A percentile compares a stretch with the other conserved stretches of the same genome.
Evolutionary conservation across 2,113 vertebrate species (phyloP).

Genomic region (Aythya baeri): DNA sequence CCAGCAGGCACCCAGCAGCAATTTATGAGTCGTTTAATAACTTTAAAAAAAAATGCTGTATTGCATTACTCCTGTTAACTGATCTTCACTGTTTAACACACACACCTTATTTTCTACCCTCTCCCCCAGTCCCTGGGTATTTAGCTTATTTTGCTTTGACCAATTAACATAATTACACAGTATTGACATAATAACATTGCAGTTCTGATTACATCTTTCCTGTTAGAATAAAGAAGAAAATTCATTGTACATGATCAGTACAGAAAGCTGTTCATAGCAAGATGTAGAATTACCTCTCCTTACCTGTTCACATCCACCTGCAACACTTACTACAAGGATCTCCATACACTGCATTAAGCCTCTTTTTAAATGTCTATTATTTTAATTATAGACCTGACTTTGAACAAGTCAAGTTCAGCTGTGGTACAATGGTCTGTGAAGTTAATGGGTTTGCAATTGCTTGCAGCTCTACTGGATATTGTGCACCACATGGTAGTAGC

Average conservation of each 20-base stretch:
- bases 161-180: not conserved
- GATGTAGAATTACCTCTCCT: not conserved
- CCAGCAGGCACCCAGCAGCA: not conserved
- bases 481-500: not conserved
- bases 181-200: not conserved
- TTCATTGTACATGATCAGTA: not conserved
- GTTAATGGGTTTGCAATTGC: constrained; percentile 30
- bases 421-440: not conserved
- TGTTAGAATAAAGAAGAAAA: not conserved
- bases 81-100: not conserved
- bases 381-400: not conserved
- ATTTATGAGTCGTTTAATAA: not conserved
- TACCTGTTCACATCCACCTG: not conserved
- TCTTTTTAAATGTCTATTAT: not conserved
- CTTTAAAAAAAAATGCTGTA: not conserved
- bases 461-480: constrained; percentile 18
- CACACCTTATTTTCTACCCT: accelerated
- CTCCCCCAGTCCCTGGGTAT: not conserved
- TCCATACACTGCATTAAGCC: not conserved
- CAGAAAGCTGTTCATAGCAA: not conserved
- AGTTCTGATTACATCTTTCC: not conserved
- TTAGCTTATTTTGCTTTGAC: not conserved
- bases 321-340: not conserved
- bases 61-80: not conserved
- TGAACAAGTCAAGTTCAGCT: not conserved